These are phyloP conservation scores for Pyralis farinalis DNA, from an alignment of 2,888 invertebrate genomes.

Conservation along the genomic window DNA sequence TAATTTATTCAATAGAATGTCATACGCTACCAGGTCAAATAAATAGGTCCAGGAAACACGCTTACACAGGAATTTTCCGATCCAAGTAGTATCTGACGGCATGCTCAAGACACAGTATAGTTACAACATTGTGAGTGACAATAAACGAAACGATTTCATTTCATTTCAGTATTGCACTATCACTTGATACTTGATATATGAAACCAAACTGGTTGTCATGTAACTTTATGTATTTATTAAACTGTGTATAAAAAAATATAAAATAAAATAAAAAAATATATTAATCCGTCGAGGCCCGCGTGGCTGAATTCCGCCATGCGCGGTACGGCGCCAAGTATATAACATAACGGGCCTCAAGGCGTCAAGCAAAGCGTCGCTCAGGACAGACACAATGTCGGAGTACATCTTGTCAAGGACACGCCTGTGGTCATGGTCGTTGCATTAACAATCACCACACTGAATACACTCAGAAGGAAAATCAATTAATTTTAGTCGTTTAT, in stretches of 20 bases:
- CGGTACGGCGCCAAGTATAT: conserved; percentile 14
- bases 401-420: conserved; percentile 10
- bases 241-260: too few species aligned
- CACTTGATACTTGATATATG: conserved; percentile 5
- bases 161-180: conserved; percentile 12
- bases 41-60: too few species aligned
- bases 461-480: conserved; percentile 9
- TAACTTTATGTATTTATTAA: conserved; percentile 10
- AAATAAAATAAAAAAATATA: too few species aligned
- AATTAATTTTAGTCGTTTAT: conserved; percentile 7
- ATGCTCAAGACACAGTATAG: too few species aligned
- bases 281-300: too few species aligned
- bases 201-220: conserved; percentile 13
- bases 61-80: conserved; percentile 8
- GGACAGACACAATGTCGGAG: conserved; percentile 13
- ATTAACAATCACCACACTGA: conserved; percentile 7
- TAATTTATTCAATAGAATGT: too few species aligned
- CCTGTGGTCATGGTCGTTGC: conserved; percentile 9
- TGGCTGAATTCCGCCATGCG: too few species aligned
- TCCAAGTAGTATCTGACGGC: too few species aligned
- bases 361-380: conserved; percentile 3
- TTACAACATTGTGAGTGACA: too few species aligned
- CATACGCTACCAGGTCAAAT: too few species aligned
- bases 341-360: too few species aligned
- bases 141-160: too few species aligned